A percentile compares a stretch with the other conserved stretches of the same genome.
Evolutionary conservation across 64 coral and sea anemone genomes (phyloP).

Genomic region (Exaiptasia diaphana): DNA sequence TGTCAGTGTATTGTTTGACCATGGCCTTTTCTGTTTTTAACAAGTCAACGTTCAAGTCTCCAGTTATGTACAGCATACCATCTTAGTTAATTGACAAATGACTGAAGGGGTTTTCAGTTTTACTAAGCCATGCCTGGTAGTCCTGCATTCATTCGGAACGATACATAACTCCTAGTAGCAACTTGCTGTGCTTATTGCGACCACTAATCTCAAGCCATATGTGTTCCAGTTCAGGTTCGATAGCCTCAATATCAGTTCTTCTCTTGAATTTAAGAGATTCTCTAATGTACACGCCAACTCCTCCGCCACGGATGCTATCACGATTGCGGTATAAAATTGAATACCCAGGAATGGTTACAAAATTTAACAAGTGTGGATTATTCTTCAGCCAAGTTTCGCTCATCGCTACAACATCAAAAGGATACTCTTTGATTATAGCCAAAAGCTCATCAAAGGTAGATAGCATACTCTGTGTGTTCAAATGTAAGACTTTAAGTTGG

Average conservation of each 20-base stretch:
- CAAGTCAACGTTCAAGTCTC: conserved; percentile 1
- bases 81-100: not conserved
- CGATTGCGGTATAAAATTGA: conserved; percentile 27
- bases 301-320: conserved; percentile 11
- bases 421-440: conserved; percentile 43
- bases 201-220: conserved; percentile 34
- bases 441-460: conserved; percentile 54
- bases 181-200: conserved; percentile 9
- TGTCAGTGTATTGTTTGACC: conserved; percentile 10
- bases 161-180: not conserved
- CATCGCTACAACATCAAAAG: conserved; percentile 38
- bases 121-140: not conserved
- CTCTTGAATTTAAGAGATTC: not conserved
- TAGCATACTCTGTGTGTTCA: conserved; percentile 63
- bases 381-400: conserved; percentile 67
- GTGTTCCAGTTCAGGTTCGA: conserved; percentile 16
- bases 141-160: conserved; percentile 3
- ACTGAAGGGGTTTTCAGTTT: conserved; percentile 5
- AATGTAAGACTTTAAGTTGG: conserved; percentile 35
- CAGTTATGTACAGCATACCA: conserved; percentile 17
- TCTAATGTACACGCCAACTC: conserved; percentile 37
- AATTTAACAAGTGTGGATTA: conserved; percentile 27
- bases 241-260: conserved; percentile 9
- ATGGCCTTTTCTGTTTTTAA: not conserved
- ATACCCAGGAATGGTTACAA: conserved; percentile 51